phyloP scores from a whole-genome alignment of 2,113 vertebrate genomes.

The Scopus umbretta region DNA sequence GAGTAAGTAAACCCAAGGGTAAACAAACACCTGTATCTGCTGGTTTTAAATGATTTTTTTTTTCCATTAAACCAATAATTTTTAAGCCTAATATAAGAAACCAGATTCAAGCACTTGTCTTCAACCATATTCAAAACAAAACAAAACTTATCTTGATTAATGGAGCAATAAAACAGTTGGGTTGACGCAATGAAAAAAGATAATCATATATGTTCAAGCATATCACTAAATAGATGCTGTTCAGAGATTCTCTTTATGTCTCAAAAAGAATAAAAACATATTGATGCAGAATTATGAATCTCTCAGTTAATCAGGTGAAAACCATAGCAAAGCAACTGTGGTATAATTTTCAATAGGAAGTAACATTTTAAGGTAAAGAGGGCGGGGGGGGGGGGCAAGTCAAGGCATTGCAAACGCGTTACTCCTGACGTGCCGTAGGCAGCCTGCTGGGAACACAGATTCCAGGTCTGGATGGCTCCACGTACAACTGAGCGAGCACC shows the following conservation, averaged over 20 bases:
- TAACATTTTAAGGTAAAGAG: neutral
- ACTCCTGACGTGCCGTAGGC: neutral
- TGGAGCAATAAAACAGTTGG: neutral
- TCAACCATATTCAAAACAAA: neutral
- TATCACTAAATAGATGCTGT: neutral
- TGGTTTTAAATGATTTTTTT: neutral
- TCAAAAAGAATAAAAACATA: neutral
- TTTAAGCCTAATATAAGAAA: neutral
- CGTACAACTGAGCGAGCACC: neutral
- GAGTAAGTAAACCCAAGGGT: neutral
- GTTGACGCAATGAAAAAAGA: neutral
- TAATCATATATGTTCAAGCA: neutral
- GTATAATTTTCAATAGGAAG: neutral
- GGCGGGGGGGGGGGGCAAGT: no score
- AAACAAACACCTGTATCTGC: neutral
- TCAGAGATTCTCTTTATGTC: neutral
- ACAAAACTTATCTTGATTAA: neutral
- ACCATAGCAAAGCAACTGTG: neutral
- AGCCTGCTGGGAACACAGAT: neutral
- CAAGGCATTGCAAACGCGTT: neutral
- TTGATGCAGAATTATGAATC: neutral
- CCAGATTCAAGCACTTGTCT: neutral
- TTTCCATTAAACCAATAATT: neutral
- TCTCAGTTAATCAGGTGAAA: neutral
- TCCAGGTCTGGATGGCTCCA: neutral